Percentiles rank a stretch among this genome's conserved stretches.
phyloP scores from a whole-genome alignment of 2,888 invertebrate genomes.

The Syrphus vitripennis region DNA sequence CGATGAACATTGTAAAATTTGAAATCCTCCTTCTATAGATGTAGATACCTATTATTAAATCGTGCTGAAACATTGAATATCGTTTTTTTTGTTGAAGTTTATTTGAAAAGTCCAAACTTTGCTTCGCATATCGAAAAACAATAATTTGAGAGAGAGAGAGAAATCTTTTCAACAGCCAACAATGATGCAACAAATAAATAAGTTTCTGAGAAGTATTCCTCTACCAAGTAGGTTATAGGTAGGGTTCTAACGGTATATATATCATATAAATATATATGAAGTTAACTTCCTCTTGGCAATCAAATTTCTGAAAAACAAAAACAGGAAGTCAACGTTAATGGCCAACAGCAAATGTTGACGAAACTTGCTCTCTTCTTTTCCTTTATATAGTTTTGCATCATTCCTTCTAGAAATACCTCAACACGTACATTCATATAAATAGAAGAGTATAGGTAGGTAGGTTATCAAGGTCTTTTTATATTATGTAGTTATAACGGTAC shows the following conservation, averaged over 20 bases:
- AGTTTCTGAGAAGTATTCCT: neutral
- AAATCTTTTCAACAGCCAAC: neutral
- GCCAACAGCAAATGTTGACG: conserved; percentile 43
- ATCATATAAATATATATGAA: neutral
- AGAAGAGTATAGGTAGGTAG: neutral
- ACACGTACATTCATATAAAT: neutral
- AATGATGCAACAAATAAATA: conserved; percentile 18
- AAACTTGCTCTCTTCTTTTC: conserved; percentile 8
- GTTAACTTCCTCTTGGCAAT: conserved; percentile 21
- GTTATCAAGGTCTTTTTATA: neutral
- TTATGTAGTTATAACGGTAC: neutral
- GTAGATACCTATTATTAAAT: neutral
- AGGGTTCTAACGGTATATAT: too few species aligned
- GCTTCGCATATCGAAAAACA: neutral
- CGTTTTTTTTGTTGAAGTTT: neutral
- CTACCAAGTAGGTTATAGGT: neutral
- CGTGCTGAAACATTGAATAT: neutral
- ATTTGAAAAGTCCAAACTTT: neutral
- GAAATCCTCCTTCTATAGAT: neutral
- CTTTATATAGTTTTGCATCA: conserved; percentile 6
- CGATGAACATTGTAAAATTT: neutral
- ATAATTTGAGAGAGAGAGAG: neutral
- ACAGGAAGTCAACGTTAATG: conserved; percentile 49
- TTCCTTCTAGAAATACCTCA: neutral
- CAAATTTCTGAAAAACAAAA: conserved; percentile 16